Conservation (phyloP, 1,140 invertebrate species). For the Bombyx mandarina region DNA sequence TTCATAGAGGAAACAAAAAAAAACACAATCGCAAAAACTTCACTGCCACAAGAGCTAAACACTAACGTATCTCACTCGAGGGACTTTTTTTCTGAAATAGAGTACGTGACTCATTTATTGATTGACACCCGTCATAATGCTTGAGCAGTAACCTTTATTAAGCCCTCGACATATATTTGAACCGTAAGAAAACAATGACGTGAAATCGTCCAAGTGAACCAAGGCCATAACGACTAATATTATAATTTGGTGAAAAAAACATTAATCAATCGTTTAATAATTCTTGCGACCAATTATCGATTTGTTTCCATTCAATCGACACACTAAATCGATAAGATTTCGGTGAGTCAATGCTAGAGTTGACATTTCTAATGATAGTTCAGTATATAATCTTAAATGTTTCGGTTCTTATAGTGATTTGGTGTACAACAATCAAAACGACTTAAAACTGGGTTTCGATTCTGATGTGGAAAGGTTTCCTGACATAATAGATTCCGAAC, state of each 20-base stretch:
- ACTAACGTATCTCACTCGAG: too few species aligned
- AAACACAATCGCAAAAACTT: too few species aligned
- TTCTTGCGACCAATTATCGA: conserved; percentile 14
- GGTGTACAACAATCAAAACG: too few species aligned
- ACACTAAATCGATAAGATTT: neutral
- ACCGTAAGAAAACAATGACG: conserved; percentile 59
- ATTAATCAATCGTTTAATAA: conserved; percentile 26
- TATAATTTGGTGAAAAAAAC: conserved; percentile 23
- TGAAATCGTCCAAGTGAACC: conserved; percentile 55
- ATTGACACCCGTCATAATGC: conserved; percentile 23
- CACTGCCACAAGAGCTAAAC: too few species aligned
- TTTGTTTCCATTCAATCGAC: conserved; percentile 2
- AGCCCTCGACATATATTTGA: conserved; percentile 69
- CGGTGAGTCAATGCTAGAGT: too few species aligned
- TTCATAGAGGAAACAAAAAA: too few species aligned
- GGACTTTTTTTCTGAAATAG: neutral
- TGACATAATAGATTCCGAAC: too few species aligned
- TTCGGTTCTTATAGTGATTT: too few species aligned
- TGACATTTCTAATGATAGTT: too few species aligned
- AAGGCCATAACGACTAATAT: conserved; percentile 35
- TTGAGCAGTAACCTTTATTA: conserved; percentile 41
- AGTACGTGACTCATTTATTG: conserved; percentile 4
- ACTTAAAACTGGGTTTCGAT: too few species aligned
- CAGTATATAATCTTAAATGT: too few species aligned
- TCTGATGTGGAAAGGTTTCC: too few species aligned